Base-by-base conservation (phyloP, 37 sponge, comb jelly and placozoan species). In the Lycopodina hypogea region DNA sequence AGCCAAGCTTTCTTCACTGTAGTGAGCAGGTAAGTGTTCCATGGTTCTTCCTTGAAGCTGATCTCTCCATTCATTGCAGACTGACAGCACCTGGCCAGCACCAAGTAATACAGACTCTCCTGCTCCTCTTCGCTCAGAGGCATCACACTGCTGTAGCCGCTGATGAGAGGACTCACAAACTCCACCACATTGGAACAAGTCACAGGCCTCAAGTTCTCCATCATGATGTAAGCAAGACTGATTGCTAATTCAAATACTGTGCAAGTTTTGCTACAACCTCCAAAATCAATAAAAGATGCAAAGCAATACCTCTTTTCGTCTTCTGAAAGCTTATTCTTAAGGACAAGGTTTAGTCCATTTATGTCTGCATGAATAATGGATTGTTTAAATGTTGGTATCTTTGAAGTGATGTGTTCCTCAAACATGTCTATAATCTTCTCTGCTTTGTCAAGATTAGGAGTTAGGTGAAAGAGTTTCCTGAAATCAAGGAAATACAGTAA, bases 241-340 rank as follows among this genome's bases (percentile, higher is more conserved):
- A 85, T 63, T 23, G 60, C 86, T 8, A 78, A 39, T 24, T 85
- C 86, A 74, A 85, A 85, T 33, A 85, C 52, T 72, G n/a, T 53
- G 67, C 80, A 78, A 23, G 86, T 63, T 23, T 55, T 35, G 9
- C 26, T 0, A 38, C 74, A 57, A 19, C 73, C 86, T 29, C 72
- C 65, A 29, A 79, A 78, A 30, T 85, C 86, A 0, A 85, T 79
- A 23, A 79, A 18, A 3, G 79, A 79, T 35, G 41, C 66, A 17
- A 85, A 6, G 15, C 39, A 23, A 39, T 56, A 73, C 18, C 23
- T 41, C n/a, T 71, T 30, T 29, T 32, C 66, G 15, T 35, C 57
- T 33, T 65, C 61, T n/a, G 37, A 24, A 2, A 36, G 3, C 17
- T 42, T 51, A 15, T 34, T 30, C 18, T 66, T 33, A 2, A 77